These are phyloP conservation scores for Protodeltote pygarga DNA, from an alignment of 2,888 invertebrate species.

Conservation along the genomic window DNA sequence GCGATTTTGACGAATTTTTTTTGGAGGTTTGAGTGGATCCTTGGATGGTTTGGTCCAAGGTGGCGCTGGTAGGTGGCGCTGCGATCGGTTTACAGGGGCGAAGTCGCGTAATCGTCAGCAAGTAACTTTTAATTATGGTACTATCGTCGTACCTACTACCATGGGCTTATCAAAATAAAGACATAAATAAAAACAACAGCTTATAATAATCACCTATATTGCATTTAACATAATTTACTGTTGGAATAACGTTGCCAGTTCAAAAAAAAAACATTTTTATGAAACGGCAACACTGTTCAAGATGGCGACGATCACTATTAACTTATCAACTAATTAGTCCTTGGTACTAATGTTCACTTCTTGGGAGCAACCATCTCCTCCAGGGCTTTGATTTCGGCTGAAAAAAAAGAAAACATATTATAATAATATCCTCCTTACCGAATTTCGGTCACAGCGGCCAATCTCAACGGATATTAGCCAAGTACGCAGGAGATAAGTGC, in stretches of 20 bases:
- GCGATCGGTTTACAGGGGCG: no score
- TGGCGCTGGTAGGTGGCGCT: slow-evolving; percentile 2
- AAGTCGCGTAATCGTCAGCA: no score
- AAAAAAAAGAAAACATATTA: slow-evolving; percentile 55
- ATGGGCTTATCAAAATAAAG: neutral
- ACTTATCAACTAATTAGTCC: slow-evolving; percentile 62
- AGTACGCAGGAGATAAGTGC: no score
- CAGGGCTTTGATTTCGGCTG: slow-evolving; percentile 80
- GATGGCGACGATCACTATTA: slow-evolving; percentile 63
- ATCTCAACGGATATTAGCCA: no score
- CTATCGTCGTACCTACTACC: no score
- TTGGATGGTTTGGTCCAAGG: no score
- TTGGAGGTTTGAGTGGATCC: no score
- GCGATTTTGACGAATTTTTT: no score
- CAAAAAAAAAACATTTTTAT: slow-evolving; percentile 35
- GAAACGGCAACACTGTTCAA: slow-evolving; percentile 56
- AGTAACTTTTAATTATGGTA: no score
- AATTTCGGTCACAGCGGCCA: no score
- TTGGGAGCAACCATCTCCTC: slow-evolving; percentile 71
- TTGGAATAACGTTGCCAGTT: slow-evolving; percentile 63
- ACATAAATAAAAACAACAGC: slow-evolving; percentile 38
- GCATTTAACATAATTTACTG: slow-evolving; percentile 68
- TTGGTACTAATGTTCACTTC: slow-evolving; percentile 61
- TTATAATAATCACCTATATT: slow-evolving; percentile 70
- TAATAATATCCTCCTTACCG: no score